A percentile compares a stretch with the other conserved stretches of the same genome.
Evolutionary conservation across 2,797 vertebrate genomes (phyloP).

Genomic region (Melanotaenia pygmaea): DNA sequence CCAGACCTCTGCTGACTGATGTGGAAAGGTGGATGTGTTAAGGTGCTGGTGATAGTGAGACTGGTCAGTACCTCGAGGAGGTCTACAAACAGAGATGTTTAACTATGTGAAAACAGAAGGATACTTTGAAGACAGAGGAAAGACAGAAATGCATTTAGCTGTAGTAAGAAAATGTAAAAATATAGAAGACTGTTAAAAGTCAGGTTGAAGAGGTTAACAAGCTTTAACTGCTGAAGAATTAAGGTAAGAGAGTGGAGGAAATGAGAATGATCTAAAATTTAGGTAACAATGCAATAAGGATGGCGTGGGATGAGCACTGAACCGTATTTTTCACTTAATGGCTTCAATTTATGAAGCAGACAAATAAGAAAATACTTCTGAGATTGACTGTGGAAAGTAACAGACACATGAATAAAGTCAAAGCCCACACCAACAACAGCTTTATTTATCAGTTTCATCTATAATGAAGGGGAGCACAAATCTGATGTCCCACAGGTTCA

Average conservation of each 20-base stretch:
- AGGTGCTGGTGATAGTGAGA: slow-evolving; percentile 17
- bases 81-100: slow-evolving; percentile 50
- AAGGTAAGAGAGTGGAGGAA: slow-evolving; percentile 20
- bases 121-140: slow-evolving; percentile 37
- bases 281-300: slow-evolving; percentile 33
- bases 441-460: slow-evolving; percentile 9
- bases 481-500: background rate
- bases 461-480: slow-evolving; percentile 2
- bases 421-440: background rate
- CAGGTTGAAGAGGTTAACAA: slow-evolving; percentile 25
- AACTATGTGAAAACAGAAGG: slow-evolving; percentile 38
- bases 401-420: slow-evolving; percentile 3
- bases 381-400: slow-evolving; percentile 1
- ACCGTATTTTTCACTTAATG: slow-evolving; percentile 26
- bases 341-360: background rate
- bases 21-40: slow-evolving; percentile 8
- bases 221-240: slow-evolving; percentile 36
- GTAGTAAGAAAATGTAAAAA: slow-evolving; percentile 5
- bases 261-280: slow-evolving; percentile 33
- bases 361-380: background rate
- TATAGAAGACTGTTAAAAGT: slow-evolving; percentile 20
- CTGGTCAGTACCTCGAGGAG: slow-evolving; percentile 26
- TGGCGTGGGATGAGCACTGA: slow-evolving; percentile 23
- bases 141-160: slow-evolving; percentile 38
- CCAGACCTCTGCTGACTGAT: slow-evolving; percentile 37